phyloP scores from a whole-genome alignment of 2,113 vertebrate genomes.

The Galeopterus variegatus region DNA sequence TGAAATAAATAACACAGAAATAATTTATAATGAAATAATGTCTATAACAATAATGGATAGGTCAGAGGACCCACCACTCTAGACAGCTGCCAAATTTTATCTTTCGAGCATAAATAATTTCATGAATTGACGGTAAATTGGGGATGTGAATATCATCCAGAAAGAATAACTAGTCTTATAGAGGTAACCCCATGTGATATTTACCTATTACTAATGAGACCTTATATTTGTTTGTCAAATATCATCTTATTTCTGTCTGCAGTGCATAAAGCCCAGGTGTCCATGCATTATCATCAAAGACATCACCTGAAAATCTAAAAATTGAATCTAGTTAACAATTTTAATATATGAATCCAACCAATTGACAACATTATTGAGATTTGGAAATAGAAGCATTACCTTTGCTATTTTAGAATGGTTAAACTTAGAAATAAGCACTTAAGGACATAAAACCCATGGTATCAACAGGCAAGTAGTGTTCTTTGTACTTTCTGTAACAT shows the following conservation, averaged over 20 bases:
- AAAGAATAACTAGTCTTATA: neutral
- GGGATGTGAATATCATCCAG: neutral
- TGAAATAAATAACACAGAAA: neutral
- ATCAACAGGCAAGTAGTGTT: neutral
- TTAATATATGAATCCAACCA: neutral
- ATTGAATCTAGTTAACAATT: neutral
- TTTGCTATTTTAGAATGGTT: neutral
- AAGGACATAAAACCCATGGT: neutral
- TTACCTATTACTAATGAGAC: neutral
- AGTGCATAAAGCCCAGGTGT: neutral
- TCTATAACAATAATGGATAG: neutral
- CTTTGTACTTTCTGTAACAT: neutral
- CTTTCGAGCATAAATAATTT: neutral
- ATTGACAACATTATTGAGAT: neutral
- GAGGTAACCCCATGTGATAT: neutral
- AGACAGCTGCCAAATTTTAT: neutral
- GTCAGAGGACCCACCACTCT: neutral
- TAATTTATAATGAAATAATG: slow-evolving; percentile 11
- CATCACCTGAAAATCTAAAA: slow-evolving; percentile 30
- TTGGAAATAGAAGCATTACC: neutral
- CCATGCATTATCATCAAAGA: neutral
- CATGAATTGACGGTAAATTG: neutral
- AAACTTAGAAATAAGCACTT: slow-evolving; percentile 17
- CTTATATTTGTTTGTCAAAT: slow-evolving; percentile 13
- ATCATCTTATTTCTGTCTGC: neutral